A percentile compares a stretch with the other conserved stretches of the same genome.
Conservation (phyloP, 2,888 invertebrate genomes). For the Romanomermis culicivorax region DNA sequence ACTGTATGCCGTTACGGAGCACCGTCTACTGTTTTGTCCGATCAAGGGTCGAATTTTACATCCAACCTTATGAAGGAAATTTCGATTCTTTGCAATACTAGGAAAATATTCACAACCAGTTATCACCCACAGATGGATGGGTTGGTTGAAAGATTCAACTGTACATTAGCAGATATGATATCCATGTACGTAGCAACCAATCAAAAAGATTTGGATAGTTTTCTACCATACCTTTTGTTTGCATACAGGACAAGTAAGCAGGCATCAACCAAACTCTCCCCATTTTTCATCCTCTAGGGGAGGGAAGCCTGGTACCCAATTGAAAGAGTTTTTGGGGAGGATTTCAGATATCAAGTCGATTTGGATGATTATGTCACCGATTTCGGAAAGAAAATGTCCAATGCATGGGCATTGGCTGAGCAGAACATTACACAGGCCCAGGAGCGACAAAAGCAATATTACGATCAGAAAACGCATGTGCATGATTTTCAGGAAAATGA, state of each 20-base stretch:
- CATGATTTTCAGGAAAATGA: not conserved
- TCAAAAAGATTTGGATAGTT: not conserved
- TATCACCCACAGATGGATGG: not conserved
- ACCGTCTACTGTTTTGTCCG: not conserved
- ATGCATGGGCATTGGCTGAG: not conserved
- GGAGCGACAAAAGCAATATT: not conserved
- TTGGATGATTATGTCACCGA: not conserved
- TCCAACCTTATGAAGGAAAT: not conserved
- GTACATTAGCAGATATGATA: not conserved
- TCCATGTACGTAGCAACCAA: not conserved
- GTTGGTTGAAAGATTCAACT: not conserved
- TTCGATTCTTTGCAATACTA: not conserved
- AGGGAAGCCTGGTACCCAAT: not conserved
- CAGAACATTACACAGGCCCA: not conserved
- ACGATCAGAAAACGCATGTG: not conserved
- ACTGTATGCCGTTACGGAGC: not conserved
- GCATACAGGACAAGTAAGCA: not conserved
- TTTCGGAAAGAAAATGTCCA: not conserved
- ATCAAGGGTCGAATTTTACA: not conserved
- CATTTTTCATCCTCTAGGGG: not conserved
- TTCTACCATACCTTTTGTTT: not conserved
- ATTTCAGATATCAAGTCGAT: not conserved
- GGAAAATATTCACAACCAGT: not conserved
- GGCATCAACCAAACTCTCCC: not conserved
- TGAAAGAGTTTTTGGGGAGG: not conserved